These are phyloP conservation scores for Chymomyza fuscimana DNA, from an alignment of 2,888 invertebrate genomes.

Conservation along the genomic window DNA sequence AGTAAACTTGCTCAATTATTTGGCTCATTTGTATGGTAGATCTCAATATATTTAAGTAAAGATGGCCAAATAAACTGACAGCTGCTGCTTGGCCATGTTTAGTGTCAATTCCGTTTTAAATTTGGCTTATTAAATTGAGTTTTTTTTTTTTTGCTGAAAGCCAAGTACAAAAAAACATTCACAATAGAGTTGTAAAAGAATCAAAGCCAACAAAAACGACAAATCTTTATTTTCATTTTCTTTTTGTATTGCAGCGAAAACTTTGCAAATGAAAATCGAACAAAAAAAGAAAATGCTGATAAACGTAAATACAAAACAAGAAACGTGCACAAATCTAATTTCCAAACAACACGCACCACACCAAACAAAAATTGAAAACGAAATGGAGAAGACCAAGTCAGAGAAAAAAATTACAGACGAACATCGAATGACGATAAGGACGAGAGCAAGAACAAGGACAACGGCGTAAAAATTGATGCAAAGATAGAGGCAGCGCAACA, in stretches of 20 bases:
- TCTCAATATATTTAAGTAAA: no score
- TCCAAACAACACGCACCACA: conserved; percentile 65
- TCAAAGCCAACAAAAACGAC: conserved; percentile 21
- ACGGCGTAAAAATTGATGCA: conserved; percentile 62
- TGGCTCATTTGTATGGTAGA: no score
- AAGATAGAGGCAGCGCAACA: conserved; percentile 55
- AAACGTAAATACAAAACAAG: conserved; percentile 67
- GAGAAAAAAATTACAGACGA: conserved; percentile 11
- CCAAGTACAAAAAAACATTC: background rate
- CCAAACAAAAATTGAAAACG: conserved; percentile 22
- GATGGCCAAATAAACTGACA: no score
- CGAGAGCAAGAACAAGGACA: conserved; percentile 29
- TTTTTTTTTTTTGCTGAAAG: no score
- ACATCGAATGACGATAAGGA: conserved; percentile 31
- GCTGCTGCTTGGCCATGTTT: no score
- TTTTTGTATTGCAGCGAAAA: conserved; percentile 9
- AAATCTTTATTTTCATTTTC: conserved; percentile 20
- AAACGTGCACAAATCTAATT: conserved; percentile 73
- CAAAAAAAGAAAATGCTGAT: conserved; percentile 49
- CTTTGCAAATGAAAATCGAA: conserved; percentile 6
- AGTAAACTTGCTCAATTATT: no score
- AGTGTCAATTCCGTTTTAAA: conserved; percentile 13
- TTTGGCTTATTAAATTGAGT: no score
- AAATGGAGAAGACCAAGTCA: conserved; percentile 2
- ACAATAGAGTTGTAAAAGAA: conserved; percentile 7